phyloP scores from a whole-genome alignment of 2,113 vertebrate species.

The Microtus montanus region DNA sequence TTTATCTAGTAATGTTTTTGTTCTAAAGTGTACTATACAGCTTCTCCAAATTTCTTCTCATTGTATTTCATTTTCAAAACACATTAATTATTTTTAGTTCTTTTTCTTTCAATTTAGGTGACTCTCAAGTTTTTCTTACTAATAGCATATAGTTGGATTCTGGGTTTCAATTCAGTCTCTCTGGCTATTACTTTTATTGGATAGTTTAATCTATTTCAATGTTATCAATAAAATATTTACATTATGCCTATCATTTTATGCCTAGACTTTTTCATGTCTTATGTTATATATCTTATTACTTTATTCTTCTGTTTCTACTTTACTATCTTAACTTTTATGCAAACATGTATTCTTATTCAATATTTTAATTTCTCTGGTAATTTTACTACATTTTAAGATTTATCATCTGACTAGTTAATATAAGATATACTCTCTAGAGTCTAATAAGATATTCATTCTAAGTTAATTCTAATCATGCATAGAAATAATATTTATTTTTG shows the following conservation, averaged over 20 bases:
- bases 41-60: neutral
- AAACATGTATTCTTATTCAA: neutral
- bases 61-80: neutral
- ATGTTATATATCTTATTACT: neutral
- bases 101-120: neutral
- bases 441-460: neutral
- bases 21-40: neutral
- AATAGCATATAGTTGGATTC: neutral
- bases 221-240: neutral
- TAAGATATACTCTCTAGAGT: neutral
- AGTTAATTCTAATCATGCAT: neutral
- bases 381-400: neutral
- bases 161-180: neutral
- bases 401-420: neutral
- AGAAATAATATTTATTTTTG: neutral
- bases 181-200: neutral
- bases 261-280: neutral
- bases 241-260: neutral
- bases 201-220: neutral
- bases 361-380: neutral
- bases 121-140: neutral
- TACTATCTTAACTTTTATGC: neutral
- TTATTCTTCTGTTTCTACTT: neutral
- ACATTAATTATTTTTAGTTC: neutral
- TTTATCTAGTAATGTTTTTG: neutral